Conservation (phyloP, 1,140 invertebrate genomes). For the Plectrocnemia conspersa region DNA sequence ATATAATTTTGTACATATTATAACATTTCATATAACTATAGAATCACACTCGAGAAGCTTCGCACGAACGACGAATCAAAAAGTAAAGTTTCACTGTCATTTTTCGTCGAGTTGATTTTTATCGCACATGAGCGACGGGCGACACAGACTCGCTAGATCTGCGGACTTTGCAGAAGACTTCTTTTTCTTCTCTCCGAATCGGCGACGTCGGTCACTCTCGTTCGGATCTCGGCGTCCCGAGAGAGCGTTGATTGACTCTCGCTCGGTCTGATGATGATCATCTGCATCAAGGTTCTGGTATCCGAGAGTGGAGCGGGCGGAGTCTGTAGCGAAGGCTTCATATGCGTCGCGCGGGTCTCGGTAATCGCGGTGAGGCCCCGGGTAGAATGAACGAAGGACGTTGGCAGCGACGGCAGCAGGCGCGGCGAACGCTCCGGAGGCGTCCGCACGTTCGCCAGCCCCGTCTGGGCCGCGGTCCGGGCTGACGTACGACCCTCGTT, state of each 20-base stretch:
- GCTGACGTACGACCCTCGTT: slow-evolving; percentile 28
- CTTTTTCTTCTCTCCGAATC: slow-evolving; percentile 13
- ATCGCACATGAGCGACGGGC: slow-evolving; percentile 30
- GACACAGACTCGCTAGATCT: slow-evolving; percentile 26
- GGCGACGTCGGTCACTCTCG: slow-evolving; percentile 24
- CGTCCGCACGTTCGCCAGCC: background rate
- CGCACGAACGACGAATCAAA: too few species aligned
- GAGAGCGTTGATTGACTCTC: background rate
- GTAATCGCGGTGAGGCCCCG: slow-evolving; percentile 36
- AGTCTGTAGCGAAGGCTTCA: slow-evolving; percentile 18
- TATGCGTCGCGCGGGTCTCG: slow-evolving; percentile 39
- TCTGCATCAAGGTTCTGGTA: slow-evolving; percentile 5
- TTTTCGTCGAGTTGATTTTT: too few species aligned
- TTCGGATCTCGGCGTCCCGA: slow-evolving; percentile 47
- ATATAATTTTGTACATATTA: too few species aligned
- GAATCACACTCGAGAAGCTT: too few species aligned
- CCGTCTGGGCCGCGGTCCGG: slow-evolving; percentile 15
- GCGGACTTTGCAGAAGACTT: slow-evolving; percentile 4
- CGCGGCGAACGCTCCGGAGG: slow-evolving; percentile 36
- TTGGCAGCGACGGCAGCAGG: slow-evolving; percentile 46
- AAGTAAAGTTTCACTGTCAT: too few species aligned
- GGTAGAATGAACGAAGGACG: slow-evolving; percentile 45
- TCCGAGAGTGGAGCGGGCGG: background rate
- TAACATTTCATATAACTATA: too few species aligned
- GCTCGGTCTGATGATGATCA: background rate